Evolutionary conservation across 2,888 invertebrate species (phyloP).

Genomic region (Melinaea marsaeus): DNA sequence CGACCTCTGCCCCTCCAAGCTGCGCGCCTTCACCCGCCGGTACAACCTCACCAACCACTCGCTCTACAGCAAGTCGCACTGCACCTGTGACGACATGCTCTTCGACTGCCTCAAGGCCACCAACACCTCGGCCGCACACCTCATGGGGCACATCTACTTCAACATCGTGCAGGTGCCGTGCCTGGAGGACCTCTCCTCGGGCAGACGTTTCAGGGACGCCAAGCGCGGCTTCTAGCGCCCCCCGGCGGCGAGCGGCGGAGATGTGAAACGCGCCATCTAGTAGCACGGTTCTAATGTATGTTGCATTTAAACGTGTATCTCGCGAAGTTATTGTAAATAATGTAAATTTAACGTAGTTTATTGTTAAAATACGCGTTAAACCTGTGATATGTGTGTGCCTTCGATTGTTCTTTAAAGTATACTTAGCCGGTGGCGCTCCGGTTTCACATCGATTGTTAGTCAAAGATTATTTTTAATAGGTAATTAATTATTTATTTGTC

Average conservation of each 20-base stretch:
- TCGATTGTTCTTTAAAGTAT: slow-evolving; percentile 53
- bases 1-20: slow-evolving; percentile 92
- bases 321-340: slow-evolving; percentile 36
- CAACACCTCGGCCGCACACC: slow-evolving; percentile 83
- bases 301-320: slow-evolving; percentile 37
- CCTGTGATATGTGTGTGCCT: slow-evolving; percentile 77
- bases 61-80: slow-evolving; percentile 92
- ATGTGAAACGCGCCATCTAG: slow-evolving; percentile 55
- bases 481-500: slow-evolving; percentile 30
- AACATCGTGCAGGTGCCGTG: slow-evolving; percentile 88
- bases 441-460: slow-evolving; percentile 19
- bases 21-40: slow-evolving; percentile 81
- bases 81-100: slow-evolving; percentile 90
- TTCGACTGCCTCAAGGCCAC: slow-evolving; percentile 88
- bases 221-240: slow-evolving; percentile 71
- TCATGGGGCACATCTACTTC: slow-evolving; percentile 92
- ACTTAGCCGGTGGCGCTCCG: slow-evolving; percentile 61
- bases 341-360: slow-evolving; percentile 35
- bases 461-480: slow-evolving; percentile 28
- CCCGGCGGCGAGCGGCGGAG: slow-evolving; percentile 47
- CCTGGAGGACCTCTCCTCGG: slow-evolving; percentile 76
- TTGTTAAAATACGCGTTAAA: slow-evolving; percentile 57
- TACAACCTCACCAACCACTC: slow-evolving; percentile 92
- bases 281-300: slow-evolving; percentile 49
- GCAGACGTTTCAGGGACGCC: slow-evolving; percentile 70